phyloP scores from a whole-genome alignment of 2,888 invertebrate species.

The Chrysotoxum bicinctum region DNA sequence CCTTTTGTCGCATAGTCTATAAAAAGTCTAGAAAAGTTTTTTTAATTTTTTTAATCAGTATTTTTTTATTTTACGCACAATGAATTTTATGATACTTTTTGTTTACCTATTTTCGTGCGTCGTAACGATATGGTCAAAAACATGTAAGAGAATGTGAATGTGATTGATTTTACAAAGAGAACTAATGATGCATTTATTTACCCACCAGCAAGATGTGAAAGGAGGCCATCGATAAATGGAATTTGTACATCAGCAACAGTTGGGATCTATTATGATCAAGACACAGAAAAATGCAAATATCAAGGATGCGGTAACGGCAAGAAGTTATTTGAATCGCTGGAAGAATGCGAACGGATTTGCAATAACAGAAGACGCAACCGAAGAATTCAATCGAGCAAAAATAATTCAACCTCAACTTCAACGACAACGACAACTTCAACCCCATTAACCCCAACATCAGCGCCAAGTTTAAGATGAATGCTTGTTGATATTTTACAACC shows the following conservation, averaged over 20 bases:
- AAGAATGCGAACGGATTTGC: constrained; percentile 79
- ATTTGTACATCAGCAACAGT: constrained; percentile 77
- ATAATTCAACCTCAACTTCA: not conserved
- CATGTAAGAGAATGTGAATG: constrained; percentile 58
- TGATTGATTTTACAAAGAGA: not conserved
- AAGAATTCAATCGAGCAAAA: constrained; percentile 31
- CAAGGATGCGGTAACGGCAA: constrained; percentile 78
- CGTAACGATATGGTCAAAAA: constrained; percentile 49
- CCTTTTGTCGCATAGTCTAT: not conserved
- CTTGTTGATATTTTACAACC: not conserved
- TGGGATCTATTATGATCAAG: constrained; percentile 78
- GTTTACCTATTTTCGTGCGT: constrained; percentile 70
- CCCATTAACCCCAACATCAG: not conserved
- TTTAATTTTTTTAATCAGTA: constrained; percentile 40
- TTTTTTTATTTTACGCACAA: constrained; percentile 32
- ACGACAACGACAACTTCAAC: not conserved
- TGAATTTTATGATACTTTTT: constrained; percentile 72
- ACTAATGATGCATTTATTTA: not conserved
- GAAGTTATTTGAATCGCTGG: constrained; percentile 77
- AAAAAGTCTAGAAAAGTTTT: not conserved
- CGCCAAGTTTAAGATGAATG: not conserved
- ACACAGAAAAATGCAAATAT: constrained; percentile 78
- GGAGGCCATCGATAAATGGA: constrained; percentile 77
- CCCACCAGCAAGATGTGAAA: constrained; percentile 76
- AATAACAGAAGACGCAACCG: constrained; percentile 75